A percentile compares a stretch with the other conserved stretches of the same genome.
Evolutionary conservation across 2,797 vertebrate genomes (phyloP).

Genomic region (Enteromius fasciolatus): DNA sequence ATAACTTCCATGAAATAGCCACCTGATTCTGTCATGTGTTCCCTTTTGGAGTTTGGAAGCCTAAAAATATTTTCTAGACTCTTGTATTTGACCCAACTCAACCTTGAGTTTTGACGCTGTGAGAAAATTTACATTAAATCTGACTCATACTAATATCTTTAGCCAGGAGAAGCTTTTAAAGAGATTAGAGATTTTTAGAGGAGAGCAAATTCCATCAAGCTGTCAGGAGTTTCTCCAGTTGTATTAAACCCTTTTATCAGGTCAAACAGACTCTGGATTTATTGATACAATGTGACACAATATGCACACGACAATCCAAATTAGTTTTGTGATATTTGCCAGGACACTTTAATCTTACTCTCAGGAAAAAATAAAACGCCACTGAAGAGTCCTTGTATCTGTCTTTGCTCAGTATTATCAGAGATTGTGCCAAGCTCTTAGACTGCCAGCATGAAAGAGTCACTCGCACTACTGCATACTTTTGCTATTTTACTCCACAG

Average conservation of each 20-base stretch:
- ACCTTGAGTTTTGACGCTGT: conserved; percentile 16
- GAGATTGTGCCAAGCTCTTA: conserved; percentile 28
- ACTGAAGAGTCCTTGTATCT: conserved; percentile 27
- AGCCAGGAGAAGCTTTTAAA: conserved; percentile 57
- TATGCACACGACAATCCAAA: conserved; percentile 42
- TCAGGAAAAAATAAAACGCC: conserved; percentile 3
- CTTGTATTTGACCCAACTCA: neutral
- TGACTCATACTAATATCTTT: conserved; percentile 45
- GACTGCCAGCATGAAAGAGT: conserved; percentile 34
- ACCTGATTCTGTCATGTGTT: conserved; percentile 27
- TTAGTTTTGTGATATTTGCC: conserved; percentile 30
- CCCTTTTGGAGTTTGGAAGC: neutral
- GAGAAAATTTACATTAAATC: conserved; percentile 11
- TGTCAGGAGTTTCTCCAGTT: conserved; percentile 26
- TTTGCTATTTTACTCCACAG: neutral
- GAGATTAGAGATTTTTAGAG: conserved; percentile 51
- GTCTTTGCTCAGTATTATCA: conserved; percentile 38
- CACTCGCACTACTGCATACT: neutral
- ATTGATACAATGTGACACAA: conserved; percentile 35
- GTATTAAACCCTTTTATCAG: conserved; percentile 48
- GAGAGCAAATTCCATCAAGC: conserved; percentile 49
- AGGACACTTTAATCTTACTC: conserved; percentile 34
- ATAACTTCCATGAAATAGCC: conserved; percentile 41
- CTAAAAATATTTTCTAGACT: conserved; percentile 23
- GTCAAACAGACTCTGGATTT: conserved; percentile 40